Base-by-base conservation (phyloP, 2,797 vertebrate genomes). In the Alauda arvensis region DNA sequence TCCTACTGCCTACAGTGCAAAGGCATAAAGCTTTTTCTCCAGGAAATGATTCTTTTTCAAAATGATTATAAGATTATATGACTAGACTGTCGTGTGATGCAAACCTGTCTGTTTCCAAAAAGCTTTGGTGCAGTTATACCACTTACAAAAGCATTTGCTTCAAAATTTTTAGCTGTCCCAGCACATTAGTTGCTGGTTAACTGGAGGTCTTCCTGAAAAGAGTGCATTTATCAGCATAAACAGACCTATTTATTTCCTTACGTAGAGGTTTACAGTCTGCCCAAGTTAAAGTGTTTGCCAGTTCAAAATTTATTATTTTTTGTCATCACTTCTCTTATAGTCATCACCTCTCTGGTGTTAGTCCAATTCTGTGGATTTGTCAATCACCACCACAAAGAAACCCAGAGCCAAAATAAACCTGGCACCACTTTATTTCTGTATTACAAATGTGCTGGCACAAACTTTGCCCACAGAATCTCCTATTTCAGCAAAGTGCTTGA, bases 361-460 rank as follows among this genome's bases (percentile, higher is more conserved):
- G 77, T 92, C 93, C 91, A 95, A 77, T 85, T 86, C 83, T 71
- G 87, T 82, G 93, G 89, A 95, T 95, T 95, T 95, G 93, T 95
- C 94, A 95, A 79, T 93, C 90, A 84, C 71, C 87, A 95, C 93
- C 87, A 92, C 83, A 79, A 91, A 93, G 93, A 94, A 92, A 91
- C 12, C 17, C 3, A 2, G 75, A 89, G 95, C 94, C 95, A 95
- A 94, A 95, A 93, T 71, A 95, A 95, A 94, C 80, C 90, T 90
- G 83, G 91, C 83, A 77, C 1, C 8, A 84, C 77, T 91, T 49
- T 77, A 93, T 86, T 92, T 89, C 71, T 89, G 87, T 90, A 82
- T 94, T 93, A 91, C 89, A 94, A 90, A 93, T 69, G 83, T 62
- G 75, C 76, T 93, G 80, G 91, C 90, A 93, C 68, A 87, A 92